Evolutionary conservation across 1,140 invertebrate species (phyloP), one percentile per base, ranked within the genome.

Genomic region (Drosophila eugracilis): DNA sequence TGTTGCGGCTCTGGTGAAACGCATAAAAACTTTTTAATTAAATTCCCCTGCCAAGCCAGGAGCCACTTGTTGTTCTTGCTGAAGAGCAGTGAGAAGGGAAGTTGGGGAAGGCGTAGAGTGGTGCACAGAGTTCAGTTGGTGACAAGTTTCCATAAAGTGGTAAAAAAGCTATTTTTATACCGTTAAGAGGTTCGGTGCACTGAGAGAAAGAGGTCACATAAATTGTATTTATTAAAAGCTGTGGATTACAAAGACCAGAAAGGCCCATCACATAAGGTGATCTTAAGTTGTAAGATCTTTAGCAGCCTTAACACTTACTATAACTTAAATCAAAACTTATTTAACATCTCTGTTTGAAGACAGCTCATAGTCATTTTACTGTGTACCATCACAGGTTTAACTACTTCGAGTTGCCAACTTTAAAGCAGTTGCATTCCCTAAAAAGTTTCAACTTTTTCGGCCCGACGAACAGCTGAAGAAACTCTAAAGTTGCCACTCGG

Each of bases 11-110:
- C 70, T 58, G 57, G 53, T 47, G 63, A 41, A 78, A 78, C 71
- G 65, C 55, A 80, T 42, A 72, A 57, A 83, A 84, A 84, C 60
- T 76, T 84, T 84, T 84, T 84, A 84, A 86, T 84, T 84, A 76
- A 84, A 84, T 86, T 84, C 72, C 66, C 66, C 45, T 70, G 52
- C 76, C 57, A 62, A 36, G 22, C 50, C 34, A 52, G 58, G 14
- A 62, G 69, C 42, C 59, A 62, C 52, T 71, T 71, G 44, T 65
- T 67, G 78, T 75, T 49, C 5, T 75, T 76, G 39, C 48, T 3
- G 24, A 6, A 21, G 21, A 49, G 49, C 22, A 14, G n/a, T n/a
- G n/a, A n/a, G n/a, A n/a, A n/a, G n/a, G n/a, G n/a, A n/a, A n/a
- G n/a, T n/a, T n/a, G n/a, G 0, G 15, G 36, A 3, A 2, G 12